Percentiles rank a stretch among this genome's conserved stretches.
Conservation (phyloP, 2,888 invertebrate genomes). For the Leptopilina drosophilae region DNA sequence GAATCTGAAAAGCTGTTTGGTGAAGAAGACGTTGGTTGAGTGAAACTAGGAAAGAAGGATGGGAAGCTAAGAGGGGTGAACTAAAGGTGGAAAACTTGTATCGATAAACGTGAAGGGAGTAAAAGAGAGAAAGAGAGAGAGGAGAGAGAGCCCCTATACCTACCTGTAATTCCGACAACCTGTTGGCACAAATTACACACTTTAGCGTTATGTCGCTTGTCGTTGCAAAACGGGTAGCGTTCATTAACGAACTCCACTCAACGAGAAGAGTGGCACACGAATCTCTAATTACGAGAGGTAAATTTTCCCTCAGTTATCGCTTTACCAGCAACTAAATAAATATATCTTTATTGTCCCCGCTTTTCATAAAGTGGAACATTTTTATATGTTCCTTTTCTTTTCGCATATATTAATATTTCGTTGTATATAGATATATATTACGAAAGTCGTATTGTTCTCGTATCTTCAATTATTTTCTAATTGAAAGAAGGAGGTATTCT, state of each 20-base stretch:
- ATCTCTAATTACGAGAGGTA: slow-evolving; percentile 14
- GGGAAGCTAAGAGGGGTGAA: neutral
- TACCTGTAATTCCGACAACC: slow-evolving; percentile 59
- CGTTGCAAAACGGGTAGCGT: slow-evolving; percentile 45
- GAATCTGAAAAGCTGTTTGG: slow-evolving; percentile 20
- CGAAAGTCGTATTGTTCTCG: no score
- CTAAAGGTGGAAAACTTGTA: slow-evolving; percentile 36
- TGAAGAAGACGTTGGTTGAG: slow-evolving; percentile 13
- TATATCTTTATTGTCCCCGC: slow-evolving; percentile 12
- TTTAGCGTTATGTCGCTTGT: slow-evolving; percentile 40
- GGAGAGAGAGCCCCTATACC: slow-evolving; percentile 4
- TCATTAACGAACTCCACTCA: slow-evolving; percentile 42
- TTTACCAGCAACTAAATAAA: neutral
- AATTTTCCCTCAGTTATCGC: slow-evolving; percentile 1
- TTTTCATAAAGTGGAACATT: neutral
- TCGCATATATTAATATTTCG: neutral
- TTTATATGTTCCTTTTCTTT: neutral
- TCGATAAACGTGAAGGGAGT: slow-evolving; percentile 37
- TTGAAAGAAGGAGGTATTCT: no score
- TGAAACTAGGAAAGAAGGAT: neutral
- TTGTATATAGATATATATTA: no score
- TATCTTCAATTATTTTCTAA: no score
- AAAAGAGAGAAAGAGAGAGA: no score
- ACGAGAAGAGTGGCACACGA: slow-evolving; percentile 30
- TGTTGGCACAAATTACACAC: slow-evolving; percentile 60